These are phyloP conservation scores for Verasper variegatus DNA, from an alignment of 2,113 vertebrate genomes.

Conservation along the genomic window DNA sequence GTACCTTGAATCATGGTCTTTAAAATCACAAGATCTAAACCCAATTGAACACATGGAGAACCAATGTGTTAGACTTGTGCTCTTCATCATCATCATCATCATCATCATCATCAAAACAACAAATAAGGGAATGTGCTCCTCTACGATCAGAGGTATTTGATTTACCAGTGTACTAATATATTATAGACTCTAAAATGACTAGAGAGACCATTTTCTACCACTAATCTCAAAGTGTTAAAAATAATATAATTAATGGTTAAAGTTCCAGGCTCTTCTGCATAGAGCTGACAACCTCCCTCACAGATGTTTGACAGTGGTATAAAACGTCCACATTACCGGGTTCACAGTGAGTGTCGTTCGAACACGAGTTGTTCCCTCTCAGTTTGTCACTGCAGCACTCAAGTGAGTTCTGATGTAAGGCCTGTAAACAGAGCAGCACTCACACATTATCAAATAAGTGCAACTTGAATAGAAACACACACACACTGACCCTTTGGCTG, in stretches of 20 bases:
- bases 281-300: background rate
- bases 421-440: constrained; percentile 58
- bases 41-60: background rate
- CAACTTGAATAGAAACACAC: background rate
- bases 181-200: no score
- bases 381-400: constrained; percentile 87
- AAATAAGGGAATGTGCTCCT: no score
- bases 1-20: background rate
- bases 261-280: background rate
- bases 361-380: constrained; percentile 86
- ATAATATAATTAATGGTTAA: background rate
- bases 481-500: background rate
- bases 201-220: no score
- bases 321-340: constrained; percentile 84
- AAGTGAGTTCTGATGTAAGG: constrained; percentile 72
- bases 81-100: no score
- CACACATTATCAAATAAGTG: constrained; percentile 9
- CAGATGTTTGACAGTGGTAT: background rate
- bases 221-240: no score
- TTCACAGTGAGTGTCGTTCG: constrained; percentile 85
- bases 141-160: no score
- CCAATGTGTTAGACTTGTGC: no score
- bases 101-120: no score
- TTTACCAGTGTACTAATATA: no score
- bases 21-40: background rate